These are phyloP conservation scores for Aradophagus sp. DNA, from an alignment of 1,140 invertebrate genomes.

Conservation along the genomic window DNA sequence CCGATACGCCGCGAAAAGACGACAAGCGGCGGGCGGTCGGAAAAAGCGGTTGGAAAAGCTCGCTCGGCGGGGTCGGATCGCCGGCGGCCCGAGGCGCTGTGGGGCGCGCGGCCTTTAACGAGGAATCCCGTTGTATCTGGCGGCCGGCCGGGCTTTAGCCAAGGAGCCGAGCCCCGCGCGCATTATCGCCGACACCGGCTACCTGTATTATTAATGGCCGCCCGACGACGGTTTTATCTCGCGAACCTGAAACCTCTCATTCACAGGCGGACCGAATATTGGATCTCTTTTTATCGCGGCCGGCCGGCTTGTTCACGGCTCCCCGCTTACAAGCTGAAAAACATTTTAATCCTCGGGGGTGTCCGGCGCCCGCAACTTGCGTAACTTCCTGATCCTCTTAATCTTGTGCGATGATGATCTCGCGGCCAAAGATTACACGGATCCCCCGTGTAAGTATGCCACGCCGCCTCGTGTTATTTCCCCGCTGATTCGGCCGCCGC, in stretches of 20 bases:
- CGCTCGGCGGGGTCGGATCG: background rate
- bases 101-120: constrained; percentile 38
- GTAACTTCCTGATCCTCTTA: constrained; percentile 45
- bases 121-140: constrained; percentile 29
- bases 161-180: constrained; percentile 35
- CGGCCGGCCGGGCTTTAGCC: constrained; percentile 21
- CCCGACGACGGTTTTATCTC: constrained; percentile 48
- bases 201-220: constrained; percentile 52
- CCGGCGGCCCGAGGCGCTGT: constrained; percentile 37
- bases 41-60: background rate
- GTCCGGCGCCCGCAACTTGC: constrained; percentile 18
- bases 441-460: background rate
- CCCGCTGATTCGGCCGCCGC: constrained; percentile 5
- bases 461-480: constrained; percentile 12
- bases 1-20: constrained; percentile 10
- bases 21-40: background rate
- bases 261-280: constrained; percentile 33
- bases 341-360: constrained; percentile 38
- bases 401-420: constrained; percentile 33
- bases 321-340: constrained; percentile 12
- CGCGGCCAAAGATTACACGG: constrained; percentile 24
- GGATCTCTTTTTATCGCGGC: constrained; percentile 21
- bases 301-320: constrained; percentile 14
- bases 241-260: constrained; percentile 36
- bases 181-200: constrained; percentile 50